A percentile compares a stretch with the other conserved stretches of the same genome.
Conservation (phyloP, 2,888 invertebrate species). For the Thereva nobilitata region DNA sequence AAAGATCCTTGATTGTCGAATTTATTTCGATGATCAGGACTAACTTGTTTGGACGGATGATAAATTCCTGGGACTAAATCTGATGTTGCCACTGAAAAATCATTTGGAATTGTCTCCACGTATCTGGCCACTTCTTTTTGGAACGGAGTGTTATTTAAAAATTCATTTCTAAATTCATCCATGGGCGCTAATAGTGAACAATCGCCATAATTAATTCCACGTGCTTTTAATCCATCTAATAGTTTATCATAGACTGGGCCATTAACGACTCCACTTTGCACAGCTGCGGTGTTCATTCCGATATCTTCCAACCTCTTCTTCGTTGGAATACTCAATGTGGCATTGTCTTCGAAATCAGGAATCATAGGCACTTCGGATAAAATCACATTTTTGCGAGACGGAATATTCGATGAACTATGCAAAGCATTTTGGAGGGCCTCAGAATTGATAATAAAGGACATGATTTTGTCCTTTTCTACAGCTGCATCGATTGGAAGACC, state of each 20-base stretch:
- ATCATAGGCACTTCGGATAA: slow-evolving; percentile 53
- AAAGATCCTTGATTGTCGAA: background rate
- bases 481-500: slow-evolving; percentile 52
- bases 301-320: slow-evolving; percentile 62
- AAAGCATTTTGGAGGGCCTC: slow-evolving; percentile 51
- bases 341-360: slow-evolving; percentile 59
- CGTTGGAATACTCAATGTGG: slow-evolving; percentile 56
- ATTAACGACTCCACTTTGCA: slow-evolving; percentile 65
- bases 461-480: slow-evolving; percentile 54
- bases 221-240: slow-evolving; percentile 61
- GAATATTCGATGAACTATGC: slow-evolving; percentile 40
- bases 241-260: slow-evolving; percentile 65
- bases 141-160: slow-evolving; percentile 62
- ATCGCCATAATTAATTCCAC: slow-evolving; percentile 61
- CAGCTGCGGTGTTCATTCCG: slow-evolving; percentile 62
- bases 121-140: slow-evolving; percentile 63
- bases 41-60: background rate
- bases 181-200: slow-evolving; percentile 64
- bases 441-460: slow-evolving; percentile 53
- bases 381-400: slow-evolving; percentile 27
- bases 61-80: slow-evolving; percentile 14
- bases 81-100: slow-evolving; percentile 12
- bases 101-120: slow-evolving; percentile 56
- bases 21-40: slow-evolving; percentile 22
- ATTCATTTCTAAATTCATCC: slow-evolving; percentile 62